These are phyloP conservation scores for Pterophyllum scalare DNA, from an alignment of 2,113 vertebrate species.

Conservation along the genomic window DNA sequence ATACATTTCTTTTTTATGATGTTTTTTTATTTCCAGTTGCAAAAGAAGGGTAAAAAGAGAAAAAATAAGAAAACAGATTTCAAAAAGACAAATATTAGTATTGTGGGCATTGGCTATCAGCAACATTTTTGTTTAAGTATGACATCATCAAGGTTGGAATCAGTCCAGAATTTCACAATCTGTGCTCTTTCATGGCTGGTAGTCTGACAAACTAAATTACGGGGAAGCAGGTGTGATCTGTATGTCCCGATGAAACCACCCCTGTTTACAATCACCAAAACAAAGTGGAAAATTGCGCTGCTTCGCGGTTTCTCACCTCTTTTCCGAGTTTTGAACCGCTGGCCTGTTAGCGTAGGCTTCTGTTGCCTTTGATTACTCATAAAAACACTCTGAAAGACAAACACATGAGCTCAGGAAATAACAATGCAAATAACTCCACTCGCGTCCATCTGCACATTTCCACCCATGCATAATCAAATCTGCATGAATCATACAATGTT, in stretches of 20 bases:
- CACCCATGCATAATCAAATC: neutral
- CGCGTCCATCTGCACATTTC: neutral
- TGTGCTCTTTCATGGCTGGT: neutral
- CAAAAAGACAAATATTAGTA: neutral
- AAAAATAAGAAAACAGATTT: neutral
- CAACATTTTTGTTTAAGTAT: neutral
- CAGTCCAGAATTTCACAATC: neutral
- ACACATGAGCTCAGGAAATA: neutral
- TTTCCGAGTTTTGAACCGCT: conserved; percentile 99
- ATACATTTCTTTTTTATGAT: neutral
- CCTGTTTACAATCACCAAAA: too few relatives aligned
- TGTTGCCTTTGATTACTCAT: conserved; percentile 99
- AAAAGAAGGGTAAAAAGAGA: neutral
- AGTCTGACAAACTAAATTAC: neutral
- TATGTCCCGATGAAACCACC: neutral
- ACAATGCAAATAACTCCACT: neutral
- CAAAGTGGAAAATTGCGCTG: neutral
- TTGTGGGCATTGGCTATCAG: fast-evolving
- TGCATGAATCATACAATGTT: neutral
- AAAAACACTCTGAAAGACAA: conserved; percentile 93
- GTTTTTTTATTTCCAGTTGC: neutral
- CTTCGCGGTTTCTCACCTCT: conserved; percentile 84
- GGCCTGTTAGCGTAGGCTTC: conserved; percentile 99
- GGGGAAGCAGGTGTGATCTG: neutral
- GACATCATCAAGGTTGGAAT: neutral